phyloP scores from a whole-genome alignment of 2,113 vertebrate species.

The Phocoena sinus region DNA sequence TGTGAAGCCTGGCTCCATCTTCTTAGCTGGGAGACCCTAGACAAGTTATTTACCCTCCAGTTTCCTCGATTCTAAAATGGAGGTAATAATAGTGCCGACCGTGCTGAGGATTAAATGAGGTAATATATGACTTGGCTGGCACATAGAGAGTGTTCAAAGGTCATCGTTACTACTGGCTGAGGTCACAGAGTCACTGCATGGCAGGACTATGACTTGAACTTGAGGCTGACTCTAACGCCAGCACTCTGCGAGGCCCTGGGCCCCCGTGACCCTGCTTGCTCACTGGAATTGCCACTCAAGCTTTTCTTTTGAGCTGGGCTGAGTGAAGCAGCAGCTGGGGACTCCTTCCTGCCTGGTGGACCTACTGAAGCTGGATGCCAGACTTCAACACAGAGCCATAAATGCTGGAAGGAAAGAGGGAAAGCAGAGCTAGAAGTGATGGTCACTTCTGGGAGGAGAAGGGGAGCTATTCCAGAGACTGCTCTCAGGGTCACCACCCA shows the following conservation, averaged over 20 bases:
- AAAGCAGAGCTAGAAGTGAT: background rate
- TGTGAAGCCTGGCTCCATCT: background rate
- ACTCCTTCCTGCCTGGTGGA: background rate
- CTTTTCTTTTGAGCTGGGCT: background rate
- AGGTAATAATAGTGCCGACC: background rate
- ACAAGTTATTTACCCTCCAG: background rate
- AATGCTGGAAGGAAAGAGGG: background rate
- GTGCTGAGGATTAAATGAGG: background rate
- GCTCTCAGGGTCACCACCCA: background rate
- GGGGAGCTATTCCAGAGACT: background rate
- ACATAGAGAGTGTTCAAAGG: background rate
- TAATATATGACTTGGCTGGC: background rate
- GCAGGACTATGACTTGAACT: background rate
- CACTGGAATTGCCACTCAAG: background rate
- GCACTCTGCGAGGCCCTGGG: background rate
- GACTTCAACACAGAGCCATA: background rate
- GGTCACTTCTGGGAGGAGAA: background rate
- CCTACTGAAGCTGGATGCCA: background rate
- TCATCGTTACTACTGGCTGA: background rate
- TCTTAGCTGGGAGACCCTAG: background rate
- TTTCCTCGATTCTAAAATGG: constrained; percentile 19
- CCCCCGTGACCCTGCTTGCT: background rate
- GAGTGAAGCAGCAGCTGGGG: background rate
- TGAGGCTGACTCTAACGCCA: background rate
- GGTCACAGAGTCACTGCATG: background rate